Conservation (phyloP, 1,140 invertebrate genomes). For the Colletes latitarsis region DNA sequence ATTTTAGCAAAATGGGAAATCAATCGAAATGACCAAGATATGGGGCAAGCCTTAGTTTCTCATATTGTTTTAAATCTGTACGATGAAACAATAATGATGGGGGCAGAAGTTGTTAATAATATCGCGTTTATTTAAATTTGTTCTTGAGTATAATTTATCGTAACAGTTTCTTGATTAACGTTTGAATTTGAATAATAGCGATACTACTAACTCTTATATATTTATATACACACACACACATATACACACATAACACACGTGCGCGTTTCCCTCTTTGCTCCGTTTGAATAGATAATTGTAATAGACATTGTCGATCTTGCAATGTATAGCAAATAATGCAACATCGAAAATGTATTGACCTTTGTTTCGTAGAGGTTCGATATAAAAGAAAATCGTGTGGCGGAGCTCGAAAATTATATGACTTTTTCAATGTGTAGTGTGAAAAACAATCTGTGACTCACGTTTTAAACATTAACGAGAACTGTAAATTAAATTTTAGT, state of each 20-base stretch:
- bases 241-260: background rate
- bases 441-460: conserved; percentile 34
- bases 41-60: conserved; percentile 19
- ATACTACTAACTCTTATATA: conserved; percentile 40
- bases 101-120: conserved; percentile 37
- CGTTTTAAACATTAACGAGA: conserved; percentile 48
- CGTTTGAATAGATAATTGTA: conserved; percentile 52
- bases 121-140: conserved; percentile 35
- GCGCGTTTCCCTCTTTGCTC: conserved; percentile 58
- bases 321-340: conserved; percentile 39
- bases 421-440: conserved; percentile 55
- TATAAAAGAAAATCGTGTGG: conserved; percentile 35
- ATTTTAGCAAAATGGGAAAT: conserved; percentile 59
- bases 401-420: conserved; percentile 55
- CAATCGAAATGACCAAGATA: conserved; percentile 17
- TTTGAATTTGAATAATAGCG: conserved; percentile 26
- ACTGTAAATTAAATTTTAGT: conserved; percentile 49
- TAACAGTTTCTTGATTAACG: conserved; percentile 18
- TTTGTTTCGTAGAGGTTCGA: conserved; percentile 38
- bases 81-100: conserved; percentile 9
- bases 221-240: conserved; percentile 33
- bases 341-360: conserved; percentile 28
- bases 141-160: conserved; percentile 17
- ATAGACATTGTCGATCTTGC: conserved; percentile 37
- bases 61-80: conserved; percentile 27